phyloP scores from a whole-genome alignment of 2,113 vertebrate genomes.

The Cololabis saira region DNA sequence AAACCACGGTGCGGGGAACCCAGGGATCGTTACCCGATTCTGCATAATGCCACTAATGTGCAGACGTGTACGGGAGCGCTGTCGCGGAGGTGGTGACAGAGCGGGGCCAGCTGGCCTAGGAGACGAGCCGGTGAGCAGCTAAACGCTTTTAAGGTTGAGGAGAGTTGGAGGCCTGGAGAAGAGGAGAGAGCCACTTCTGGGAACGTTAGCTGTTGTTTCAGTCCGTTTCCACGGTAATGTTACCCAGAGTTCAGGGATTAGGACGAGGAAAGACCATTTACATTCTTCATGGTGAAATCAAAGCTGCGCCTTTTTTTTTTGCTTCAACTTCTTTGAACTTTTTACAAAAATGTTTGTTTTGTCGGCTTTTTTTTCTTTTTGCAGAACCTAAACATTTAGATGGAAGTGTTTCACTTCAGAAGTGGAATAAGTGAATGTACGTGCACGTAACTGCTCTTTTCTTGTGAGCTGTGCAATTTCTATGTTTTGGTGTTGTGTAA shows the following conservation, averaged over 20 bases:
- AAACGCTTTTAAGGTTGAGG: conserved; percentile 22
- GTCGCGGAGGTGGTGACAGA: conserved; percentile 60
- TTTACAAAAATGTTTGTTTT: neutral
- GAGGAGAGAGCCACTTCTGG: neutral
- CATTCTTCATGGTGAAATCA: neutral
- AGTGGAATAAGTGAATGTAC: no score
- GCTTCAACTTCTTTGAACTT: neutral
- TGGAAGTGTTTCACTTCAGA: neutral
- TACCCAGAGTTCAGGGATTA: neutral
- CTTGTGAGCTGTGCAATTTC: neutral
- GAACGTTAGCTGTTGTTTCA: conserved; percentile 27
- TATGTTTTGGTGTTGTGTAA: conserved; percentile 9
- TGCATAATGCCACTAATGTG: conserved; percentile 47
- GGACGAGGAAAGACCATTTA: neutral
- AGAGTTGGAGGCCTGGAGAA: neutral
- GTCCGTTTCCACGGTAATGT: neutral
- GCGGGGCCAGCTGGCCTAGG: conserved; percentile 50
- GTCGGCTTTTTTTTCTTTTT: neutral
- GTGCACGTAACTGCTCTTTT: no score
- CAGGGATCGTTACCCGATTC: conserved; percentile 45
- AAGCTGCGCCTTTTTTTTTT: neutral
- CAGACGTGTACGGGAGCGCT: conserved; percentile 36
- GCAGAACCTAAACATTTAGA: neutral
- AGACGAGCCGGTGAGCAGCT: conserved; percentile 34
- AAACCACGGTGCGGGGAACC: conserved; percentile 22